Evolutionary conservation across 2,888 invertebrate genomes (phyloP).

Genomic region (Drosophila algonquin): DNA sequence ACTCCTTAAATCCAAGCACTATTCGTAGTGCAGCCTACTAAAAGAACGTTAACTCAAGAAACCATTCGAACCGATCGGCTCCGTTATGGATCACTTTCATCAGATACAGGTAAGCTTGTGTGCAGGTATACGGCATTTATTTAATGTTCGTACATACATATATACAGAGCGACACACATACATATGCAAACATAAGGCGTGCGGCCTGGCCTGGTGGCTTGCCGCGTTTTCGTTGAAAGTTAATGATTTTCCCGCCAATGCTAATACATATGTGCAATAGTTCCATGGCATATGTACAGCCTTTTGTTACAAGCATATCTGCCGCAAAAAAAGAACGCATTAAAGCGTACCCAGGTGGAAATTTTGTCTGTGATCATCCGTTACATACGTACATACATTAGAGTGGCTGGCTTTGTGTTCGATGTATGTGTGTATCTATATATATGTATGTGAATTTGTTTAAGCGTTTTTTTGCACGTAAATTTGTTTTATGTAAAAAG

Average conservation of each 20-base stretch:
- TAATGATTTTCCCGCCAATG: slow-evolving; percentile 43
- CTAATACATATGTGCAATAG: slow-evolving; percentile 11
- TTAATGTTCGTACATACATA: slow-evolving; percentile 7
- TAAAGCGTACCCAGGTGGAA: slow-evolving; percentile 14
- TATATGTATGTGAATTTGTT: slow-evolving; percentile 29
- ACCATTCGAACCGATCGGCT: slow-evolving; percentile 43
- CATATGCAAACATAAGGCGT: slow-evolving; percentile 21
- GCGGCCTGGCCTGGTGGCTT: slow-evolving; percentile 44
- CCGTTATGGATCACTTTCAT: slow-evolving; percentile 83
- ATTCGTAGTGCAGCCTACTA: not conserved
- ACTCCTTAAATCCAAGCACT: slow-evolving; percentile 3
- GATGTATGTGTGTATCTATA: not conserved
- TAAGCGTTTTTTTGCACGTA: slow-evolving; percentile 33
- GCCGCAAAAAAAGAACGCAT: slow-evolving; percentile 2
- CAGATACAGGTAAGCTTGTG: slow-evolving; percentile 83
- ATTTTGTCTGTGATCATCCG: slow-evolving; percentile 23
- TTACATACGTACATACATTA: slow-evolving; percentile 19
- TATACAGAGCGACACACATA: slow-evolving; percentile 31
- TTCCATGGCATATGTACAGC: not conserved
- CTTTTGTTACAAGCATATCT: not conserved
- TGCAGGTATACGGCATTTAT: slow-evolving; percentile 42
- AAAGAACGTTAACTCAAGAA: not conserved
- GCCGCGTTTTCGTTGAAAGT: slow-evolving; percentile 41
- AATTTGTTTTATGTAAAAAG: slow-evolving; percentile 32
- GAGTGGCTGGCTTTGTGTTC: not conserved